These are phyloP conservation scores for Spicauda simplicius DNA, from an alignment of 2,888 invertebrate species.

Conservation along the genomic window DNA sequence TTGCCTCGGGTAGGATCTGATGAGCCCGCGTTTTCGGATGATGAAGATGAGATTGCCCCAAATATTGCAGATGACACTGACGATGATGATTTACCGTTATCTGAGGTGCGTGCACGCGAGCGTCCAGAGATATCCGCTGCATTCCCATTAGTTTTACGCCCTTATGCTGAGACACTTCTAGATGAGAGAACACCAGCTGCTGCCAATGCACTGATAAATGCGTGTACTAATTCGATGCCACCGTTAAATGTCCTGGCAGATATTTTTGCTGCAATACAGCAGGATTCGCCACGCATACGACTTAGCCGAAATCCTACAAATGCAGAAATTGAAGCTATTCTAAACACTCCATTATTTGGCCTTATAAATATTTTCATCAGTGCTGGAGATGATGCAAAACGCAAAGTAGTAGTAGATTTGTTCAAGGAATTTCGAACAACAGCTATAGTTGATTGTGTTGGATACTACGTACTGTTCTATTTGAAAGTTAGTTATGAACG, in stretches of 20 bases:
- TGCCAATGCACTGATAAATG: constrained; percentile 69
- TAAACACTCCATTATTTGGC: constrained; percentile 93
- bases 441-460: constrained; percentile 88
- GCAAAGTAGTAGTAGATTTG: constrained; percentile 91
- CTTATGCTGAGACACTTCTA: constrained; percentile 74
- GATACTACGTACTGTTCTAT: constrained; percentile 95
- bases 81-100: constrained; percentile 91
- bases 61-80: constrained; percentile 86
- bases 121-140: constrained; percentile 84
- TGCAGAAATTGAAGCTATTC: constrained; percentile 86
- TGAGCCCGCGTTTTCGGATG: constrained; percentile 94
- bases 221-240: constrained; percentile 70
- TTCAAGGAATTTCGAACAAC: constrained; percentile 91
- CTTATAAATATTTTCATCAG: constrained; percentile 93
- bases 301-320: constrained; percentile 79
- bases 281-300: constrained; percentile 79
- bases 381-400: constrained; percentile 88
- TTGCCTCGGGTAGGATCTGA: constrained; percentile 78
- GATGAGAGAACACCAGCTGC: constrained; percentile 73
- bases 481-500: constrained; percentile 90
- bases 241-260: constrained; percentile 74
- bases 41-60: constrained; percentile 89
- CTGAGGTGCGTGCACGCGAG: constrained; percentile 89
- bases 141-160: constrained; percentile 71
- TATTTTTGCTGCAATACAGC: constrained; percentile 74